These are phyloP conservation scores for Nothocercus nigrocapillus DNA, from an alignment of 2,113 vertebrate genomes.

Conservation along the genomic window DNA sequence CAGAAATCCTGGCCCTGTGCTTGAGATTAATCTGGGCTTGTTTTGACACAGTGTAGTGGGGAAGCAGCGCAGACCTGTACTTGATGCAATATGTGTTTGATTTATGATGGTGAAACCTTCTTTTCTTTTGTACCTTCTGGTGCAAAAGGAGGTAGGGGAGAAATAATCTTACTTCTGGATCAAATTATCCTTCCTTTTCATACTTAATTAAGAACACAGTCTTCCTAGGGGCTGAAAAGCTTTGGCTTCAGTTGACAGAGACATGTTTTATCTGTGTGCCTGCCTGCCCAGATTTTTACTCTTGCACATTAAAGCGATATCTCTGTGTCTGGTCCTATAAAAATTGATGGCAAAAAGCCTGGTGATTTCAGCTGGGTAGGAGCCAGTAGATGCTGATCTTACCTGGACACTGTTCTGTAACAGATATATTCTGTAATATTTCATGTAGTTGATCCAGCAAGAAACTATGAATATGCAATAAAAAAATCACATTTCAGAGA, in stretches of 20 bases:
- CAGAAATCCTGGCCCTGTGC: neutral
- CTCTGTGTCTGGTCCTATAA: neutral
- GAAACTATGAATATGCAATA: neutral
- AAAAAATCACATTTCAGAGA: neutral
- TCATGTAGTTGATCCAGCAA: neutral
- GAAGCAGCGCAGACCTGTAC: neutral
- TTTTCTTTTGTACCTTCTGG: neutral
- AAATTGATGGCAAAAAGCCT: neutral
- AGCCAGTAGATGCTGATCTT: slow-evolving; percentile 20
- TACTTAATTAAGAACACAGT: neutral
- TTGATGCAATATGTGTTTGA: neutral
- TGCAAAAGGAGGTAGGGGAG: neutral
- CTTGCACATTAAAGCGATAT: neutral
- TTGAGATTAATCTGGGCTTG: neutral
- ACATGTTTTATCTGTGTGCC: neutral
- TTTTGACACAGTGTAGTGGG: neutral
- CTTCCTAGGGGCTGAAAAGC: neutral
- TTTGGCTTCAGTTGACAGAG: neutral
- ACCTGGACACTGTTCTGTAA: slow-evolving; percentile 6
- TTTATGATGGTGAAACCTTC: neutral
- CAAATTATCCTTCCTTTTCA: neutral
- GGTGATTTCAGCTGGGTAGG: neutral
- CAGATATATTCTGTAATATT: slow-evolving; percentile 29
- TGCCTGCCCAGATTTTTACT: neutral
- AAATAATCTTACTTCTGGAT: slow-evolving; percentile 1